phyloP scores from a whole-genome alignment of 2,113 vertebrate genomes.

The Epinephelus fuscoguttatus region DNA sequence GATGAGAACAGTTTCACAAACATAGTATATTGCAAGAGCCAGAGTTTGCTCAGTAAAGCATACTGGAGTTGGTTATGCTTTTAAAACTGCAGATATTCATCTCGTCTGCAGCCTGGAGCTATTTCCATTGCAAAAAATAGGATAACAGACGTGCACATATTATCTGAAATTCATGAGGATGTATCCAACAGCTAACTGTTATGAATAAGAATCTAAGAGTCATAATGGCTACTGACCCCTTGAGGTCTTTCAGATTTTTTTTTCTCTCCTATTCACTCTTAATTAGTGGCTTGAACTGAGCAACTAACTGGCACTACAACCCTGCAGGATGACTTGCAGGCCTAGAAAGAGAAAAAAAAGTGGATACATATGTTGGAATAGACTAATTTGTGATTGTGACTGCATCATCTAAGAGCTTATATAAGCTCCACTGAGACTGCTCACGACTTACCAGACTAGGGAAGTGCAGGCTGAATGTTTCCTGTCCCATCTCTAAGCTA shows the following conservation, averaged over 20 bases:
- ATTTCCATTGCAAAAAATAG: too few relatives aligned
- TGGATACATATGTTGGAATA: neutral
- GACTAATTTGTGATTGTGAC: neutral
- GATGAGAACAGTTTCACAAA: neutral
- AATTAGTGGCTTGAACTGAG: constrained; percentile 1
- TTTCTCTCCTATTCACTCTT: neutral
- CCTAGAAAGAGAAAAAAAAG: neutral
- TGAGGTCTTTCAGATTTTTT: neutral
- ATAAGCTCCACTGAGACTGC: too few relatives aligned
- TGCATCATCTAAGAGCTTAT: neutral
- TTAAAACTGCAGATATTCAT: too few relatives aligned
- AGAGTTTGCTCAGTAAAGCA: constrained; percentile 5
- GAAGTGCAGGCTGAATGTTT: too few relatives aligned
- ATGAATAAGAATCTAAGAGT: neutral
- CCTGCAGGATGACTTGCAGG: neutral
- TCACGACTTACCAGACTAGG: too few relatives aligned
- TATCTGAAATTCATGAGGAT: neutral
- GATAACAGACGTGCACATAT: neutral
- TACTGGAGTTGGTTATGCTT: neutral
- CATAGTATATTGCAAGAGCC: neutral
- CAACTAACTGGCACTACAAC: neutral
- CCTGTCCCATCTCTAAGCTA: too few relatives aligned
- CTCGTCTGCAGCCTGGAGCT: too few relatives aligned
- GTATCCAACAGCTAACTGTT: neutral
- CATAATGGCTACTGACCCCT: neutral